Evolutionary conservation across 2,113 vertebrate genomes (phyloP).

Genomic region (Panthera uncia): DNA sequence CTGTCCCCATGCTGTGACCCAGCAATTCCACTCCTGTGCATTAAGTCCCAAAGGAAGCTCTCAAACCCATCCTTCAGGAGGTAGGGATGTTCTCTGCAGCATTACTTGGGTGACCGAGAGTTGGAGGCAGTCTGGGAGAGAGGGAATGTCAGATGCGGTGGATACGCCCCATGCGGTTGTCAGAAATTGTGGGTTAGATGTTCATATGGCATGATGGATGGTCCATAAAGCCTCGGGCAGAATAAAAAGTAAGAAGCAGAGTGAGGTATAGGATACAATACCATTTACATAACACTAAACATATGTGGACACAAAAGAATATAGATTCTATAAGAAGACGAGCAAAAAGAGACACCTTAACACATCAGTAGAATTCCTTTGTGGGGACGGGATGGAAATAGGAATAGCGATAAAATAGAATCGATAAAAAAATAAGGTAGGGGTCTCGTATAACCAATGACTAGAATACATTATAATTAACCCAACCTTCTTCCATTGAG

Average conservation of each 20-base stretch:
- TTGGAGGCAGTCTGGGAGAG: not conserved
- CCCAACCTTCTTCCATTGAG: not conserved
- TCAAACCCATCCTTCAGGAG: not conserved
- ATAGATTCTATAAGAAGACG: not conserved
- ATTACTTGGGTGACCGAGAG: not conserved
- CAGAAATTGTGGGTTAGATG: not conserved
- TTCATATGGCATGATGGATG: not conserved
- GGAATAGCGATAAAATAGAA: not conserved
- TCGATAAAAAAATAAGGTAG: not conserved
- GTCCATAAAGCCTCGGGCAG: not conserved
- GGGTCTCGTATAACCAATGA: not conserved
- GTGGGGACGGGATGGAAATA: not conserved
- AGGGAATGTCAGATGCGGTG: no score
- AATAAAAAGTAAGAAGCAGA: not conserved
- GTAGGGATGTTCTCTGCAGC: not conserved
- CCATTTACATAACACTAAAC: not conserved
- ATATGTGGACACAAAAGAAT: not conserved
- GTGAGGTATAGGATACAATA: not conserved
- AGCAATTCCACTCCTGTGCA: not conserved
- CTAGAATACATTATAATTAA: not conserved
- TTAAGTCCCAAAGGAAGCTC: not conserved
- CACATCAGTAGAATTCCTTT: not conserved
- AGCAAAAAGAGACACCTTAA: not conserved
- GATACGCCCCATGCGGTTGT: rapidly evolving
- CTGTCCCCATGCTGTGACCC: not conserved